Evolutionary conservation across 1,140 invertebrate species (phyloP).

Genomic region (Drosophila watanabei): DNA sequence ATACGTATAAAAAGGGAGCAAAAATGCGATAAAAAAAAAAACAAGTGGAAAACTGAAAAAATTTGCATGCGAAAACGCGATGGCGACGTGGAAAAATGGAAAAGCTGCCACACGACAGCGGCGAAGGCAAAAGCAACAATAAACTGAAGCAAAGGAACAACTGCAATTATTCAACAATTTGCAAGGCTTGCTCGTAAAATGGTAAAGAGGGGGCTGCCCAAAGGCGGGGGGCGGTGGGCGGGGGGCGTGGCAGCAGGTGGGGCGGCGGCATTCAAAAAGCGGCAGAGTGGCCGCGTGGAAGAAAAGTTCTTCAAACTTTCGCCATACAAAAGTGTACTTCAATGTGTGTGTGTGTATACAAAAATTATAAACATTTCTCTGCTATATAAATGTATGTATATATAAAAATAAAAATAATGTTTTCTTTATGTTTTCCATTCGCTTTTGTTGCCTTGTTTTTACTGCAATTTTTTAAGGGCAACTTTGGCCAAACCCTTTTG

Average conservation of each 20-base stretch:
- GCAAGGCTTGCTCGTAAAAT: conserved; percentile 35
- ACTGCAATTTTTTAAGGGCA: conserved; percentile 24
- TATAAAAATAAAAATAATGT: conserved; percentile 25
- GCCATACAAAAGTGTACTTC: conserved; percentile 36
- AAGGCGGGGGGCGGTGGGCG: not conserved
- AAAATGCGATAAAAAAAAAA: conserved; percentile 16
- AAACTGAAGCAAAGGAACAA: conserved; percentile 52
- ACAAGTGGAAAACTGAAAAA: conserved; percentile 24
- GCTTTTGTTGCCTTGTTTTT: conserved; percentile 26
- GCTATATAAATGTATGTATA: not conserved
- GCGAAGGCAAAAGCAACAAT: conserved; percentile 21
- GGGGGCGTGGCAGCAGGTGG: conserved; percentile 4
- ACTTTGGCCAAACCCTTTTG: conserved; percentile 23
- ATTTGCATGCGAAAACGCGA: conserved; percentile 59
- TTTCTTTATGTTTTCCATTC: conserved; percentile 39
- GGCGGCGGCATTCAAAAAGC: not conserved
- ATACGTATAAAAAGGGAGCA: conserved; percentile 3
- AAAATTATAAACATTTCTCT: conserved; percentile 13
- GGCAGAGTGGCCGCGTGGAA: conserved; percentile 18
- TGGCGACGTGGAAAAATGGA: conserved; percentile 56
- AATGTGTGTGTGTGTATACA: conserved; percentile 20
- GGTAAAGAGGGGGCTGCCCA: not conserved
- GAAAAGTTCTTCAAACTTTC: conserved; percentile 54
- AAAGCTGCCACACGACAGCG: conserved; percentile 54
- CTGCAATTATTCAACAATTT: conserved; percentile 82